A percentile compares a stretch with the other conserved stretches of the same genome.
These are phyloP conservation scores for Synanthedon andrenaeformis DNA, from an alignment of 2,888 invertebrate species.

Conservation along the genomic window DNA sequence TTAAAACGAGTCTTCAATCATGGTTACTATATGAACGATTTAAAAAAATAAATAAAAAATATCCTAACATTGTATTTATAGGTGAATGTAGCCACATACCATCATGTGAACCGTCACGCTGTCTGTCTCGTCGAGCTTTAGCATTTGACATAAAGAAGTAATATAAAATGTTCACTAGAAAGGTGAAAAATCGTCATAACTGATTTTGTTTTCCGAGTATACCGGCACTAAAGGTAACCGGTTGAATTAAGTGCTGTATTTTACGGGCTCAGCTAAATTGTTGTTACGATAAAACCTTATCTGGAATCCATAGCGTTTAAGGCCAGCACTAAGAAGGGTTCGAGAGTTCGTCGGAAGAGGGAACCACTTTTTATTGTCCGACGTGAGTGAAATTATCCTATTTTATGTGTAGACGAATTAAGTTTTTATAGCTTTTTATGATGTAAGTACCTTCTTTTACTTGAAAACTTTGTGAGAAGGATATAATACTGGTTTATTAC, in stretches of 20 bases:
- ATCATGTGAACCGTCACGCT: too few species aligned
- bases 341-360: neutral
- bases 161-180: too few species aligned
- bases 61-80: too few species aligned
- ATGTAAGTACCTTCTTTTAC: neutral
- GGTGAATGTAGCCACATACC: too few species aligned
- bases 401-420: conserved; percentile 7
- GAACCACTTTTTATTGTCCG: conserved; percentile 31
- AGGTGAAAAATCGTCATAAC: too few species aligned
- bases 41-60: too few species aligned
- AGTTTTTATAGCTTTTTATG: neutral
- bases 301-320: conserved; percentile 35
- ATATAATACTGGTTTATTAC: too few species aligned
- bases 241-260: conserved; percentile 33
- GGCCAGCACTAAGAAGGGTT: neutral
- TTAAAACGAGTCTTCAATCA: too few species aligned
- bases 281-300: conserved; percentile 55
- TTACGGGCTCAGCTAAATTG: conserved; percentile 49
- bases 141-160: too few species aligned
- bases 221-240: conserved; percentile 37
- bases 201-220: neutral
- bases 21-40: too few species aligned
- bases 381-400: conserved; percentile 51
- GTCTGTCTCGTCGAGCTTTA: too few species aligned
- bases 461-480: neutral